Conservation (phyloP, 2,113 vertebrate species). For the Labrus mixtus region DNA sequence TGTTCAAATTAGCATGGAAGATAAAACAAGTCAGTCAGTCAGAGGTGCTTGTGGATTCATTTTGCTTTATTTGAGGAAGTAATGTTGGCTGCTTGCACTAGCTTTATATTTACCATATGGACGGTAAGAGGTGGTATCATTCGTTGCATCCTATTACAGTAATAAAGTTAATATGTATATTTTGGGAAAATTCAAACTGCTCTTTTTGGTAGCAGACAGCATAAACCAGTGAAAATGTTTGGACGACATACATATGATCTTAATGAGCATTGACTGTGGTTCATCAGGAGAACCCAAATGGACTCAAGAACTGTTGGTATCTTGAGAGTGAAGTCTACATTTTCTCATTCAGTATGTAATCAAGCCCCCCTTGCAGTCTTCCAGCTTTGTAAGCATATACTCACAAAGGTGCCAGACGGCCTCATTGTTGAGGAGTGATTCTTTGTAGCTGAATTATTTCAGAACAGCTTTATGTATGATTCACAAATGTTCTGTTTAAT, state of each 20-base stretch:
- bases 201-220: too few relatives aligned
- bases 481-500: background rate
- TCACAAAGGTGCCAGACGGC: background rate
- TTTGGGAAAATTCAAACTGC: too few relatives aligned
- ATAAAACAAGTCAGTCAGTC: too few relatives aligned
- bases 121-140: too few relatives aligned
- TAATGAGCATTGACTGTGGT: constrained; percentile 11
- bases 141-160: background rate
- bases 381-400: background rate
- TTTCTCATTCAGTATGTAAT: constrained; percentile 13
- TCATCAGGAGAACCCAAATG: background rate
- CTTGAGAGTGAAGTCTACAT: constrained; percentile 2
- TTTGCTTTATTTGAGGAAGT: too few relatives aligned
- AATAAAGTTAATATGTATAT: background rate
- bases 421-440: background rate
- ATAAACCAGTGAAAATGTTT: too few relatives aligned
- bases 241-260: background rate
- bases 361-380: constrained; percentile 12
- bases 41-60: too few relatives aligned
- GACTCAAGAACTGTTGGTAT: background rate
- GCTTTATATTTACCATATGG: too few relatives aligned
- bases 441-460: background rate
- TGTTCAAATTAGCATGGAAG: too few relatives aligned
- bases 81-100: too few relatives aligned
- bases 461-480: background rate